Evolutionary conservation across 2,888 invertebrate genomes (phyloP).

Genomic region (Synergus umbraculus): DNA sequence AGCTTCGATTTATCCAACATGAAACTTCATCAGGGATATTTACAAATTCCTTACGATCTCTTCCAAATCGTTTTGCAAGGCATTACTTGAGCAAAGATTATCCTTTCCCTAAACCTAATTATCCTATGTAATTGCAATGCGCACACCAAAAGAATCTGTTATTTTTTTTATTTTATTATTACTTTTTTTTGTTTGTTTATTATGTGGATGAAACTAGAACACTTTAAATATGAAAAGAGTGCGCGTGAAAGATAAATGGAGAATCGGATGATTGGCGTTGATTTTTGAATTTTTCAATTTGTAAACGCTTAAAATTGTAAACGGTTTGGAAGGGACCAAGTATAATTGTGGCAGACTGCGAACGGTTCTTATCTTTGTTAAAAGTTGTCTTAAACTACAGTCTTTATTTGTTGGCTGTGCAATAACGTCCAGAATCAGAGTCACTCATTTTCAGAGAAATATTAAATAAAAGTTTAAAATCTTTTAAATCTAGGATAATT

Average conservation of each 20-base stretch:
- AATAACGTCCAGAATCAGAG: constrained; percentile 41
- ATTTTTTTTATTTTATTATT: constrained; percentile 25
- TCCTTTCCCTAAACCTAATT: constrained; percentile 50
- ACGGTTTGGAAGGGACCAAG: constrained; percentile 68
- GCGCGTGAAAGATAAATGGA: constrained; percentile 37
- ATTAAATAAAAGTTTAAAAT: neutral
- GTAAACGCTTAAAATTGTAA: constrained; percentile 48
- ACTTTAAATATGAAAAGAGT: constrained; percentile 39
- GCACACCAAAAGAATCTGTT: constrained; percentile 9
- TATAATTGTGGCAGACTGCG: constrained; percentile 59
- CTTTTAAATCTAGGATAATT: neutral
- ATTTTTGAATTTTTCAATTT: constrained; percentile 43
- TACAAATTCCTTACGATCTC: constrained; percentile 62
- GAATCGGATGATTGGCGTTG: constrained; percentile 32
- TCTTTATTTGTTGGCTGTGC: constrained; percentile 68
- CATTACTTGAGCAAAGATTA: constrained; percentile 73
- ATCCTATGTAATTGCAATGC: constrained; percentile 30
- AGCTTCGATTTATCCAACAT: constrained; percentile 55
- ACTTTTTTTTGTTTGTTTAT: constrained; percentile 1
- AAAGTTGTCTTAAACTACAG: constrained; percentile 75
- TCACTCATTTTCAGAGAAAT: neutral
- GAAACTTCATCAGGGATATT: constrained; percentile 57
- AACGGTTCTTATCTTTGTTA: constrained; percentile 71
- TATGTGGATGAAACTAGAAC: neutral
- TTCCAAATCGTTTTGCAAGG: constrained; percentile 67